Evolutionary conservation across 1,140 invertebrate species (phyloP).

Genomic region (Drosophila pseudoananassae): DNA sequence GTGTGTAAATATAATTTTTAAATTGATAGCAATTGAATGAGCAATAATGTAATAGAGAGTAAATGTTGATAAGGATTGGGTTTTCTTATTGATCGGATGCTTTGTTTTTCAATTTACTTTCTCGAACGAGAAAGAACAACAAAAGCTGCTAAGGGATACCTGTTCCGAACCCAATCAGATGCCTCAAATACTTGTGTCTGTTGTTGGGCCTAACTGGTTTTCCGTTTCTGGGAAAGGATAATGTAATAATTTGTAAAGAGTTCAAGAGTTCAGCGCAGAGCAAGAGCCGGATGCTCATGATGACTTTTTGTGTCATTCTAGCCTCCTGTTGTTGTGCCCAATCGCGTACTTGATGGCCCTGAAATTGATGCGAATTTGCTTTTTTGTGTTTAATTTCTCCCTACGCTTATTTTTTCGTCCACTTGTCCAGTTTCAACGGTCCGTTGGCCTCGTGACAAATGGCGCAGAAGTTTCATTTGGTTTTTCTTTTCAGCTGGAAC

Average conservation of each 20-base stretch:
- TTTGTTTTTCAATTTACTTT: slow-evolving; percentile 19
- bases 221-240: background rate
- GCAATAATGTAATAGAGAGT: slow-evolving; percentile 70
- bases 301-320: slow-evolving; percentile 8
- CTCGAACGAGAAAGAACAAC: background rate
- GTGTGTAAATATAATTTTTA: slow-evolving; percentile 78
- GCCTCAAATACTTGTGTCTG: too few relatives aligned
- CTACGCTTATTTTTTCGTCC: slow-evolving; percentile 8
- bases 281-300: slow-evolving; percentile 22
- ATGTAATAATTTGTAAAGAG: slow-evolving; percentile 6
- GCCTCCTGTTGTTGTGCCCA: slow-evolving; percentile 29
- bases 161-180: background rate
- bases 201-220: background rate
- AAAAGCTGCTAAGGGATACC: background rate
- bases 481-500: slow-evolving; percentile 13
- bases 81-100: slow-evolving; percentile 6
- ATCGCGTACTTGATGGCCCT: slow-evolving; percentile 59
- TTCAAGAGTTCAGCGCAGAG: slow-evolving; percentile 30
- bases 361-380: slow-evolving; percentile 60
- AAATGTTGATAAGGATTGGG: slow-evolving; percentile 37
- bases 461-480: slow-evolving; percentile 29
- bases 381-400: slow-evolving; percentile 16
- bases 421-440: slow-evolving; percentile 45
- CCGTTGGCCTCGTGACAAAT: slow-evolving; percentile 56
- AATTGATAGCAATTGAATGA: slow-evolving; percentile 74